These are phyloP conservation scores for Gymnodraco acuticeps DNA, from an alignment of 2,797 vertebrate genomes.

Conservation along the genomic window DNA sequence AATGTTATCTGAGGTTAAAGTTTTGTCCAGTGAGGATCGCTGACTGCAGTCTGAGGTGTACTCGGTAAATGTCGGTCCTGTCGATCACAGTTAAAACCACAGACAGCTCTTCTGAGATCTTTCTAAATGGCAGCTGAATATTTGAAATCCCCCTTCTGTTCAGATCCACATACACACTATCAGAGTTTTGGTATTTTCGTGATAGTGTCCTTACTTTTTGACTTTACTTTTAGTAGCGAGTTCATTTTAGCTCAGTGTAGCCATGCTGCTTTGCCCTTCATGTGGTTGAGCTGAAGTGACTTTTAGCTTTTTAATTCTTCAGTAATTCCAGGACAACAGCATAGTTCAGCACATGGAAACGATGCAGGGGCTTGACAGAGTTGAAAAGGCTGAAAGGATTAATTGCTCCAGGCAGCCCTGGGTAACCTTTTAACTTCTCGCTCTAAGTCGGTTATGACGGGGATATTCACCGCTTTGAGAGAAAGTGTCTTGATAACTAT, in stretches of 20 bases:
- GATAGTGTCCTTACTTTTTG: slow-evolving; percentile 35
- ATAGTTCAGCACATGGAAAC: slow-evolving; percentile 52
- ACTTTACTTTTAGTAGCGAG: slow-evolving; percentile 32
- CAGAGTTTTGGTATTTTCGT: slow-evolving; percentile 19
- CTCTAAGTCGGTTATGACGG: slow-evolving; percentile 52
- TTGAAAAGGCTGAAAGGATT: slow-evolving; percentile 72
- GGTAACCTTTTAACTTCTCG: slow-evolving; percentile 76
- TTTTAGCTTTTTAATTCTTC: slow-evolving; percentile 71
- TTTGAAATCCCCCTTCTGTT: slow-evolving; percentile 63
- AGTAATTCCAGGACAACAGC: slow-evolving; percentile 65
- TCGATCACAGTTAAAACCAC: slow-evolving; percentile 77
- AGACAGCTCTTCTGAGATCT: slow-evolving; percentile 62
- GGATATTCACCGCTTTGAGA: slow-evolving; percentile 41
- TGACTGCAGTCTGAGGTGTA: slow-evolving; percentile 69
- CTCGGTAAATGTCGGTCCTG: slow-evolving; percentile 82
- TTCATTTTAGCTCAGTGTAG: slow-evolving; percentile 46
- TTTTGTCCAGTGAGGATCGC: slow-evolving; percentile 69
- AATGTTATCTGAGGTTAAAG: slow-evolving; percentile 69
- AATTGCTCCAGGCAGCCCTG: slow-evolving; percentile 65
- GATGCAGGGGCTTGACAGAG: slow-evolving; percentile 53
- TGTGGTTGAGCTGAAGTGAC: slow-evolving; percentile 55
- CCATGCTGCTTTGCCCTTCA: slow-evolving; percentile 59
- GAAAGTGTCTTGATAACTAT: slow-evolving; percentile 47
- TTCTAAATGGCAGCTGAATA: slow-evolving; percentile 79
- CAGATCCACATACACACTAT: background rate